These are phyloP conservation scores for Dasypus novemcinctus DNA, from an alignment of 2,113 vertebrate species.

Conservation along the genomic window DNA sequence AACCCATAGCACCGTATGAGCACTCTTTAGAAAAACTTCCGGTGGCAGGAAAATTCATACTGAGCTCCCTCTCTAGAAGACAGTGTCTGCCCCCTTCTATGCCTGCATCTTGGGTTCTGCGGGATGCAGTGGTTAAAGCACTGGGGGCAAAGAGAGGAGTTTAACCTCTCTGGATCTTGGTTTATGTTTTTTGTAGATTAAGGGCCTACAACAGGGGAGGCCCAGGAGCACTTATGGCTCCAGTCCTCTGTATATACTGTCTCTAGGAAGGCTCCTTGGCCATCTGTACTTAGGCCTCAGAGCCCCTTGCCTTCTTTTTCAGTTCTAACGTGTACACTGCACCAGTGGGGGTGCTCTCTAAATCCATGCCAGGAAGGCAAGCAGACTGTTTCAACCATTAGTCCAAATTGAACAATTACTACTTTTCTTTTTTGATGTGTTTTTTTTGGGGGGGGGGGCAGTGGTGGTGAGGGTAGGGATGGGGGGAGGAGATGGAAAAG, in stretches of 20 bases:
- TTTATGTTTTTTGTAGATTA: background rate
- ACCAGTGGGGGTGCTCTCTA: rapidly evolving
- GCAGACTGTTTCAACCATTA: background rate
- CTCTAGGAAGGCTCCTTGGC: rapidly evolving
- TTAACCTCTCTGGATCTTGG: background rate
- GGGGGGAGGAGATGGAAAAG: background rate
- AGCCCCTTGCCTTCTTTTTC: background rate
- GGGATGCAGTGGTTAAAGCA: background rate
- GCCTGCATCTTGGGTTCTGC: background rate
- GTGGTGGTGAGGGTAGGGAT: too few species aligned
- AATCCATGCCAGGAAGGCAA: background rate
- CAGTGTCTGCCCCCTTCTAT: rapidly evolving
- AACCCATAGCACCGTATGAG: too few species aligned
- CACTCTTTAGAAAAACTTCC: background rate
- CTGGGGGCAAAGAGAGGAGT: too few species aligned
- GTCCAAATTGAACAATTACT: background rate
- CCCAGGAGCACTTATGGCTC: background rate
- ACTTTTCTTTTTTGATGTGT: background rate
- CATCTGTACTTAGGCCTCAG: background rate
- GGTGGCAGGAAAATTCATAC: rapidly evolving
- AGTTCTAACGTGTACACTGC: background rate
- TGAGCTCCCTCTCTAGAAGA: background rate
- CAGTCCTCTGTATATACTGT: rapidly evolving
- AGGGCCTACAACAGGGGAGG: background rate
- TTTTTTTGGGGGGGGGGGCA: rapidly evolving